Evolutionary conservation across 2,888 invertebrate genomes (phyloP).

Genomic region (Dicyrtomina minuta): DNA sequence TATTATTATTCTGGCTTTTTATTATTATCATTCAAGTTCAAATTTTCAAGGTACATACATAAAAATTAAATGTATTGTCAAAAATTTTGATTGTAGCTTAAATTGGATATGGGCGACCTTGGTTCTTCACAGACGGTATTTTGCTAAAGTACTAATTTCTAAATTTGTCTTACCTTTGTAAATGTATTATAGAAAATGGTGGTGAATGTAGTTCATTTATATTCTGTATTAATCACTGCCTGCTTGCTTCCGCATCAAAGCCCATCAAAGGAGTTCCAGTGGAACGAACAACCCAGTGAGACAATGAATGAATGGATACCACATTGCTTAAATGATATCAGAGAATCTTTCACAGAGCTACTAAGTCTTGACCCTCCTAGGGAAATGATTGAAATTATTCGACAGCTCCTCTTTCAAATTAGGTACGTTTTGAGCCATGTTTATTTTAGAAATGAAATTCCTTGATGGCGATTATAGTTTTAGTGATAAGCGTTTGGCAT

Average conservation of each 20-base stretch:
- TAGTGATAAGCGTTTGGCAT: too few relatives aligned
- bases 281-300: conserved; percentile 48
- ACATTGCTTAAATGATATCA: conserved; percentile 75
- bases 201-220: conserved; percentile 71
- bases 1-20: too few relatives aligned
- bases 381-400: conserved; percentile 82
- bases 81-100: conserved; percentile 16
- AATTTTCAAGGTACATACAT: too few relatives aligned
- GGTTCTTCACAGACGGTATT: too few relatives aligned
- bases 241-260: conserved; percentile 43
- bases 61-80: background rate
- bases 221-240: conserved; percentile 66
- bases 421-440: conserved; percentile 58
- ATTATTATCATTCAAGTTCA: too few relatives aligned
- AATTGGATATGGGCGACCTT: too few relatives aligned
- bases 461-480: too few relatives aligned
- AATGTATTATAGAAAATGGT: conserved; percentile 68
- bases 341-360: conserved; percentile 73
- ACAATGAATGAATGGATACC: conserved; percentile 68
- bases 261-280: conserved; percentile 41
- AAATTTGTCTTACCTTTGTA: too few relatives aligned
- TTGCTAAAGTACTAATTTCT: too few relatives aligned
- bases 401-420: conserved; percentile 81
- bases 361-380: conserved; percentile 82
- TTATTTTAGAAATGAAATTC: too few relatives aligned